These are phyloP conservation scores for Drosophila diplacantha DNA, from an alignment of 2,888 invertebrate species.

Conservation along the genomic window DNA sequence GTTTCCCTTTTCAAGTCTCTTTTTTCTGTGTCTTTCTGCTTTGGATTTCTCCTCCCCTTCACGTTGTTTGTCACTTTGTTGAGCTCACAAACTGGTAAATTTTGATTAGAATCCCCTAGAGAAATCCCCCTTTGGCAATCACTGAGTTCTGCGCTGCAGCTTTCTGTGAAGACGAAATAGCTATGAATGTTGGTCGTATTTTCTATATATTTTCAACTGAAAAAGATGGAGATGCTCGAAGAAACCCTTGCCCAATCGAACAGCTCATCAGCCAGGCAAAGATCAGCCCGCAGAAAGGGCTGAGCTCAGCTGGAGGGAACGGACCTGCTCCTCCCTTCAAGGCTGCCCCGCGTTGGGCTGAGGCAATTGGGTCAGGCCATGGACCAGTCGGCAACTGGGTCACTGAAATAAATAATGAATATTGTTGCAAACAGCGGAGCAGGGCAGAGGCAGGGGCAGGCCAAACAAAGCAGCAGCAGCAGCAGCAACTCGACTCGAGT, in stretches of 20 bases:
- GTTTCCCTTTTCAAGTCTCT: neutral
- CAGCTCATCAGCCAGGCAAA: neutral
- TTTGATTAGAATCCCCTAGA: neutral
- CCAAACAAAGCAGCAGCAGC: constrained; percentile 10
- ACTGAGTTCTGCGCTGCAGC: neutral
- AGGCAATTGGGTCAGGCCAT: constrained; percentile 47
- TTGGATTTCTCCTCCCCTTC: neutral
- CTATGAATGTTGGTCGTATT: neutral
- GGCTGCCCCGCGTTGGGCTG: constrained; percentile 2
- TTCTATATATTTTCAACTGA: neutral
- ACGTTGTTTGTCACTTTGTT: neutral
- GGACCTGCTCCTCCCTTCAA: neutral
- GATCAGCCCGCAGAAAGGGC: neutral
- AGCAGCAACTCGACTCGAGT: constrained; percentile 50
- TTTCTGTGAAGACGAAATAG: too few relatives aligned
- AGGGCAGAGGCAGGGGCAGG: neutral
- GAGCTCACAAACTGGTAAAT: too few relatives aligned
- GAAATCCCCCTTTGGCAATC: neutral
- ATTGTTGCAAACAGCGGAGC: constrained; percentile 48
- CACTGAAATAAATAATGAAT: constrained; percentile 66
- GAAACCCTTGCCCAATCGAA: neutral
- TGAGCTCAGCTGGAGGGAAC: neutral
- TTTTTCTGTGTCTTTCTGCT: too few relatives aligned
- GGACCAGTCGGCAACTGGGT: constrained; percentile 57
- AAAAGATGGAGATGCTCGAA: neutral